Evolutionary conservation across 2,888 invertebrate species (phyloP).

Genomic region (Caenorhabditis zanzibari): DNA sequence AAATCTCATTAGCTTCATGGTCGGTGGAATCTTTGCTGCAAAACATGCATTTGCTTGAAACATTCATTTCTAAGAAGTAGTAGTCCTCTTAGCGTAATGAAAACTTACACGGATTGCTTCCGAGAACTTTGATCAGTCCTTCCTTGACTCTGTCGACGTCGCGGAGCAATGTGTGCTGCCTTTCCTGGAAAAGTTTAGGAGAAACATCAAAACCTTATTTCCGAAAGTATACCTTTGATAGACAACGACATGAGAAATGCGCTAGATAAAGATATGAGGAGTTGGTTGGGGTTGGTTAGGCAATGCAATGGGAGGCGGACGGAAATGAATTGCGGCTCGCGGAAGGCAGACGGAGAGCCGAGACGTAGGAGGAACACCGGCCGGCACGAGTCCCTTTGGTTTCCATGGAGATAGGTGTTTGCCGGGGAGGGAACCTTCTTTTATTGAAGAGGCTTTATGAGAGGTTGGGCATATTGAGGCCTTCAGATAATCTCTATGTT

Average conservation of each 20-base stretch:
- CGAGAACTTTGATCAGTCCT: conserved; percentile 39
- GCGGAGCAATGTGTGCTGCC: conserved; percentile 50
- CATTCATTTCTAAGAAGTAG: background rate
- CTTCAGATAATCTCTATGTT: background rate
- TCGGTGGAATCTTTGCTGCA: conserved; percentile 32
- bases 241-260: conserved; percentile 32
- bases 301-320: conserved; percentile 15
- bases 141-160: conserved; percentile 36
- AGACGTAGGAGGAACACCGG: conserved; percentile 33
- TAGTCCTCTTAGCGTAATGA: conserved; percentile 9
- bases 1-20: conserved; percentile 56
- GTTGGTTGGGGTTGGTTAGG: background rate
- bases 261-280: conserved; percentile 1
- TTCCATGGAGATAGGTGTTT: conserved; percentile 36
- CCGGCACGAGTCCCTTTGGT: conserved; percentile 39
- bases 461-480: background rate
- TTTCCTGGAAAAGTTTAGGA: conserved; percentile 44
- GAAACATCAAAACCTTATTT: background rate
- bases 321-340: conserved; percentile 48
- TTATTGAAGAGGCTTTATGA: conserved; percentile 38
- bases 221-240: conserved; percentile 27
- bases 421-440: conserved; percentile 13
- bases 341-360: conserved; percentile 30
- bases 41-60: background rate
- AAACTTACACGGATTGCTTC: conserved; percentile 42